A percentile compares a stretch with the other conserved stretches of the same genome.
Conservation (phyloP, 2,888 invertebrate genomes). For the Ellobium chinense region DNA sequence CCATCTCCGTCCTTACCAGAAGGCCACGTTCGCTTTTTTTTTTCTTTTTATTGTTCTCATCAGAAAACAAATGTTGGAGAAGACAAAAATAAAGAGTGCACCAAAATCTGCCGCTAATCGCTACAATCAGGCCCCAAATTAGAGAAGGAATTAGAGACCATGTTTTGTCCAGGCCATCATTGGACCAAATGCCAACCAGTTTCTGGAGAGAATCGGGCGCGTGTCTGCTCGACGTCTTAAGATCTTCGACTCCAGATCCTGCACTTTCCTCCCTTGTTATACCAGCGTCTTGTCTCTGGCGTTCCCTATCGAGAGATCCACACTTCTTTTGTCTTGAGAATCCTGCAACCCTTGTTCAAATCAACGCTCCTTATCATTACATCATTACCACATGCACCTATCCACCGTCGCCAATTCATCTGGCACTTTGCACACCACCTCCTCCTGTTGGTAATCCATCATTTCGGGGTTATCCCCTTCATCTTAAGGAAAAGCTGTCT, state of each 20-base stretch:
- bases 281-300: neutral
- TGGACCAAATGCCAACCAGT: constrained; percentile 24
- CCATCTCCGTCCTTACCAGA: neutral
- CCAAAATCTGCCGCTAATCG: constrained; percentile 34
- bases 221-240: constrained; percentile 5
- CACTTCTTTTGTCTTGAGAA: neutral
- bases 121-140: constrained; percentile 16
- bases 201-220: constrained; percentile 5
- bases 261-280: no score
- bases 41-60: neutral
- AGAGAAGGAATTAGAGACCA: constrained; percentile 7
- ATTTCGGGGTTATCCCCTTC: no score
- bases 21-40: neutral
- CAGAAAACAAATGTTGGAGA: neutral
- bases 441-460: no score
- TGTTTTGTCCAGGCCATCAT: constrained; percentile 7
- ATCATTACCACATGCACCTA: neutral
- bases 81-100: constrained; percentile 9
- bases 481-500: neutral
- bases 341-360: neutral
- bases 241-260: neutral
- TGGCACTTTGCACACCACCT: no score
- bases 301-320: neutral
- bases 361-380: neutral
- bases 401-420: no score